These are phyloP conservation scores for Drosophila kuntzei DNA, from an alignment of 2,888 invertebrate genomes.

Conservation along the genomic window DNA sequence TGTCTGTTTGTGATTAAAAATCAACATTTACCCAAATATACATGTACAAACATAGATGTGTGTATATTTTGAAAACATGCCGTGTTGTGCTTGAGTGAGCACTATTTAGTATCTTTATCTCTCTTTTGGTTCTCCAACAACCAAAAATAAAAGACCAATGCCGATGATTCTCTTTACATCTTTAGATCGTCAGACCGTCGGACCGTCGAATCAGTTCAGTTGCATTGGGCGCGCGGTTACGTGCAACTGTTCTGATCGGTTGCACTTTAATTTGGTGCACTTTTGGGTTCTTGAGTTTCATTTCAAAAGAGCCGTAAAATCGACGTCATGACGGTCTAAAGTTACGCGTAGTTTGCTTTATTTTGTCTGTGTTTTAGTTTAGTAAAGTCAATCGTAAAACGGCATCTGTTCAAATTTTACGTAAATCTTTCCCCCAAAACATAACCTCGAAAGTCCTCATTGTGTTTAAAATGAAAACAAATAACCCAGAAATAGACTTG, in stretches of 20 bases:
- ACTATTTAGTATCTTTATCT: slow-evolving; percentile 28
- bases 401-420: slow-evolving; percentile 61
- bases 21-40: not conserved
- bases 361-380: slow-evolving; percentile 42
- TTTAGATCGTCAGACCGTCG: not conserved
- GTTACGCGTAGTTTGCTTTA: slow-evolving; percentile 29
- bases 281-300: slow-evolving; percentile 29
- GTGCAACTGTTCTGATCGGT: slow-evolving; percentile 67
- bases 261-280: slow-evolving; percentile 47
- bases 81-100: slow-evolving; percentile 60
- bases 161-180: slow-evolving; percentile 29
- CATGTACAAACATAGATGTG: not conserved
- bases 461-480: slow-evolving; percentile 39
- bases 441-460: slow-evolving; percentile 65
- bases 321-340: slow-evolving; percentile 43
- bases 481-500: slow-evolving; percentile 43
- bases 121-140: slow-evolving; percentile 39
- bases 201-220: slow-evolving; percentile 59
- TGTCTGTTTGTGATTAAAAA: not conserved
- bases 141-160: slow-evolving; percentile 67
- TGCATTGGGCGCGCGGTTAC: slow-evolving; percentile 76
- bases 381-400: slow-evolving; percentile 35
- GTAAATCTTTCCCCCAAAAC: slow-evolving; percentile 65
- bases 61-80: slow-evolving; percentile 52
- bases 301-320: slow-evolving; percentile 19